phyloP scores from a whole-genome alignment of 2,113 vertebrate genomes.

The Oreochromis niloticus region DNA sequence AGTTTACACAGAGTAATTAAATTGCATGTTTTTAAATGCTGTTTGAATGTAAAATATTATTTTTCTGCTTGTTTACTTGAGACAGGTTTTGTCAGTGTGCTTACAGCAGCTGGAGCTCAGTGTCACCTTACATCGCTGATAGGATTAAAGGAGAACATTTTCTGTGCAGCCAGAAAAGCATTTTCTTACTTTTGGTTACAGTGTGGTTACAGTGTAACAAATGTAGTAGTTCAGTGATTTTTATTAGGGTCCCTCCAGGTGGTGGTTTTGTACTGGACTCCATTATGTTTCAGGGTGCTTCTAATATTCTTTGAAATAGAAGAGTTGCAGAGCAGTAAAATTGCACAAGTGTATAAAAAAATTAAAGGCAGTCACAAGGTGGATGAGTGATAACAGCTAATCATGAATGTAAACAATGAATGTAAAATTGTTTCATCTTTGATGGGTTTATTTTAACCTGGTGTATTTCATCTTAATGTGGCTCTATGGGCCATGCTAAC shows the following conservation, averaged over 20 bases:
- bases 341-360: neutral
- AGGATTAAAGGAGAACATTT: neutral
- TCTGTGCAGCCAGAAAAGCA: rapidly evolving
- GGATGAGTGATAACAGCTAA: neutral
- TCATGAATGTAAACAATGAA: neutral
- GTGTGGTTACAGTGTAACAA: rapidly evolving
- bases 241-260: rapidly evolving
- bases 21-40: neutral
- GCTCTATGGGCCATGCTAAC: neutral
- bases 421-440: neutral
- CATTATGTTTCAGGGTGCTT: neutral
- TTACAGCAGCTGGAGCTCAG: neutral
- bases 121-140: neutral
- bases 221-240: neutral
- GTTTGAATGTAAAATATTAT: neutral
- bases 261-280: neutral
- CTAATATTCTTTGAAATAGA: neutral
- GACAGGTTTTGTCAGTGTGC: neutral
- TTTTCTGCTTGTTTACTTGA: neutral
- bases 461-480: neutral
- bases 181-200: neutral
- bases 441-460: neutral
- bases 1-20: neutral
- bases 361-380: neutral
- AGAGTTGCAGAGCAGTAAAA: neutral